Percentiles rank a stretch among this genome's conserved stretches.
Evolutionary conservation across 2,113 vertebrate genomes (phyloP).

Genomic region (Triplophysa siluroides): DNA sequence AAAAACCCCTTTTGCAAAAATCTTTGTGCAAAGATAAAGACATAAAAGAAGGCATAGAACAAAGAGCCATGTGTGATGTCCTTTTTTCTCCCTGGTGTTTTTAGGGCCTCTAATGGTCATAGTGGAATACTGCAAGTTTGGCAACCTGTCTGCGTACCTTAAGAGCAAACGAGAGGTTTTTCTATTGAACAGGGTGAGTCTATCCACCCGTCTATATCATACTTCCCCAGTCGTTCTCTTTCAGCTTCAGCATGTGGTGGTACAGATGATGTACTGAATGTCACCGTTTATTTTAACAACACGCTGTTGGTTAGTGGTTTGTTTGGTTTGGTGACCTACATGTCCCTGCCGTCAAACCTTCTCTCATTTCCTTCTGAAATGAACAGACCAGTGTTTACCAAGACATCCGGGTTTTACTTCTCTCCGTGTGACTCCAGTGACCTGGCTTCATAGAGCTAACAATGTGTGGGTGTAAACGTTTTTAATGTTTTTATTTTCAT

Average conservation of each 20-base stretch:
- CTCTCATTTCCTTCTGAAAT: slow-evolving; percentile 49
- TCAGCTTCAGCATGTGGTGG: no score
- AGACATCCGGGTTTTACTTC: slow-evolving; percentile 46
- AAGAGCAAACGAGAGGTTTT: slow-evolving; percentile 90
- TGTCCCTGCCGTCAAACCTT: neutral
- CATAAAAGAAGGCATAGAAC: neutral
- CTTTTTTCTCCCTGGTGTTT: neutral
- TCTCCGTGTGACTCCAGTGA: slow-evolving; percentile 20
- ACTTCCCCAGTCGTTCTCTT: no score
- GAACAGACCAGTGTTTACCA: slow-evolving; percentile 35
- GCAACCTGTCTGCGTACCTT: slow-evolving; percentile 91
- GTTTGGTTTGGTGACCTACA: neutral
- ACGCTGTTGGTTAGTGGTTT: neutral
- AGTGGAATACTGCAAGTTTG: slow-evolving; percentile 91
- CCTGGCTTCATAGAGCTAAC: neutral
- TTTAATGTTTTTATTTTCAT: neutral
- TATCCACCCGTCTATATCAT: no score
- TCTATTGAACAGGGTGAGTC: slow-evolving; percentile 78
- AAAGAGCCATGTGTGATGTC: neutral
- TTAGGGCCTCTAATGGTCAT: slow-evolving; percentile 95
- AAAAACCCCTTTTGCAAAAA: neutral
- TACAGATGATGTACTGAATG: neutral
- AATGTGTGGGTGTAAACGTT: neutral
- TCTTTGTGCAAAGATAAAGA: neutral
- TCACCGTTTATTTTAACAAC: neutral